Evolutionary conservation across 35 echinoderm and acorn worm species (phyloP), one percentile per base, ranked within the genome.

Genomic region (Apostichopus japonicus): DNA sequence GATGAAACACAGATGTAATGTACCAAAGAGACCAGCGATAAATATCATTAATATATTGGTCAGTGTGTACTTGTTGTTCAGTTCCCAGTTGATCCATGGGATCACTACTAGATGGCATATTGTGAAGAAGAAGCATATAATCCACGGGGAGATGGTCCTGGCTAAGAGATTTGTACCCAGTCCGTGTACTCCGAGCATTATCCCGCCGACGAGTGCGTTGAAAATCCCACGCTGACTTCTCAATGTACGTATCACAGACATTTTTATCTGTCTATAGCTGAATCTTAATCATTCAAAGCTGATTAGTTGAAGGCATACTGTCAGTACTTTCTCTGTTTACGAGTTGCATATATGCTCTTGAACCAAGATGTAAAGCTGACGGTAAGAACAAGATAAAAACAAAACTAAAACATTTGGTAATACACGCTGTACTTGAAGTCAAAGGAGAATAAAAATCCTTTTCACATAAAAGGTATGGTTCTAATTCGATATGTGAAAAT

Each of bases 1-100:
- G 17, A 56, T 21, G 55, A 83, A 54, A 55, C 55, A 84, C 6
- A 84, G 10, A 56, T 53, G 52, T 14, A 23, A 7, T 17, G 44
- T 56, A 17, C 22, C 80, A 19, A 53, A 84, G 55, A 84, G 10
- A 19, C 80, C 80, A 5, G 80, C 53, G 55, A 56, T 6, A 17
- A 55, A n/a, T 55, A 84, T 55, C 8, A 84, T 56, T 56, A 56
- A 7, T 17, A 84, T 4, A 8, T 84, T 56, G 11, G 11, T 84
- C 14, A 4, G 13, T 16, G 52, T 56, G 14, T 84, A 84, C 80
- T 55, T 84, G 10, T 56, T 56, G 6, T 14, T 56, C 5, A 56
- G 55, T 15, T 84, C 80, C 80, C 80, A 84, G 52, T 56, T 17
- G 5, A 84, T 21, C 23, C 23, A 84, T 8, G 80, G 80, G 56